Percentiles rank a stretch among this genome's conserved stretches.
phyloP scores from a whole-genome alignment of 1,140 invertebrate genomes.

The Schmidtea mediterranea region DNA sequence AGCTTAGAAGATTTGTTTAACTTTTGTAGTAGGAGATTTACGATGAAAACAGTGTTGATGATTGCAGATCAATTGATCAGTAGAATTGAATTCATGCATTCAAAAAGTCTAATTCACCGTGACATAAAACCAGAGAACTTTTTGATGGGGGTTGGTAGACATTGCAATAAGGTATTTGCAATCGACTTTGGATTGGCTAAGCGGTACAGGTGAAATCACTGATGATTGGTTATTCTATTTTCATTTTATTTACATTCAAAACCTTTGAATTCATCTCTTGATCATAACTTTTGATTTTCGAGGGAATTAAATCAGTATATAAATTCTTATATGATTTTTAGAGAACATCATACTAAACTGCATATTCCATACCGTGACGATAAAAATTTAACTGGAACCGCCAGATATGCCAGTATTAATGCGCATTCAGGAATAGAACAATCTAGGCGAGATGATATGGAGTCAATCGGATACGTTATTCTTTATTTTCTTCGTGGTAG shows the following conservation, averaged over 20 bases:
- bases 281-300: no score
- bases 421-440: constrained; percentile 52
- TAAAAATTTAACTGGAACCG: constrained; percentile 83
- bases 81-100: constrained; percentile 86
- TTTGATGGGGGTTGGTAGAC: constrained; percentile 7
- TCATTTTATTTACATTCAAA: no score
- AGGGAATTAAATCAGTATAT: no score
- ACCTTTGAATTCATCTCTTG: no score
- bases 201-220: constrained; percentile 59
- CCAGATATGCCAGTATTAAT: constrained; percentile 82
- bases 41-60: no score
- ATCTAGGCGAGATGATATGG: constrained; percentile 70
- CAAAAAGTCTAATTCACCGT: constrained; percentile 27
- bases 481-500: constrained; percentile 77
- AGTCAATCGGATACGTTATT: constrained; percentile 73
- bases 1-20: constrained; percentile 12
- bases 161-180: constrained; percentile 6
- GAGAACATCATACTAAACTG: constrained; percentile 26
- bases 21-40: constrained; percentile 11
- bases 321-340: no score
- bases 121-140: constrained; percentile 12
- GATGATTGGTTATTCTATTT: constrained; percentile 22
- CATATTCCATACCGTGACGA: constrained; percentile 82
- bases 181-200: constrained; percentile 8
- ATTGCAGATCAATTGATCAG: constrained; percentile 17